These are phyloP conservation scores for Cryptotermes secundus DNA, from an alignment of 1,140 invertebrate species.

Conservation along the genomic window DNA sequence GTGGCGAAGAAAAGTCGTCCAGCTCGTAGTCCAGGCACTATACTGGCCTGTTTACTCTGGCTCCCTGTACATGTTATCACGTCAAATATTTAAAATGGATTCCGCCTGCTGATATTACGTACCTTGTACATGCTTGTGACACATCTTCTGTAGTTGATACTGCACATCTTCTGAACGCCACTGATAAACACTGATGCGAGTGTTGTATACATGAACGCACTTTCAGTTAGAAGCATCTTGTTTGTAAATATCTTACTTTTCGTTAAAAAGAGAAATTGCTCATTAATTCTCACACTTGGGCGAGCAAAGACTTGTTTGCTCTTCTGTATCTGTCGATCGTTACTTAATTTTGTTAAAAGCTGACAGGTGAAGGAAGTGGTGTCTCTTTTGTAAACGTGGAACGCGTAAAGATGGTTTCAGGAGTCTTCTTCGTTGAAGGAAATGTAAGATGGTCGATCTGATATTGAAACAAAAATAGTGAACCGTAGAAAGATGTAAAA, in stretches of 20 bases:
- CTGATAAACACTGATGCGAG: not conserved
- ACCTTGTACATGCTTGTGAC: too few species aligned
- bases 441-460: not conserved
- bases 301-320: slow-evolving; percentile 2
- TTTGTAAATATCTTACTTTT: slow-evolving; percentile 2
- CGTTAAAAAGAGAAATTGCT: not conserved
- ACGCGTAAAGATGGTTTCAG: not conserved
- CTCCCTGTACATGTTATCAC: too few species aligned
- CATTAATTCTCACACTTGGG: slow-evolving; percentile 12
- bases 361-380: not conserved
- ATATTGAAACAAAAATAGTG: not conserved
- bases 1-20: too few species aligned
- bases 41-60: too few species aligned
- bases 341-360: slow-evolving; percentile 15
- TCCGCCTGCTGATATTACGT: too few species aligned
- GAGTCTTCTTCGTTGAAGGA: not conserved
- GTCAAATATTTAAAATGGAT: too few species aligned
- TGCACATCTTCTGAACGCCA: not conserved
- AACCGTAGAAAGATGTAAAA: too few species aligned
- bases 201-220: not conserved
- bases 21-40: too few species aligned
- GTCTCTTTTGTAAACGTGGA: not conserved
- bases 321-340: not conserved
- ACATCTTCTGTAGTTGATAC: too few species aligned
- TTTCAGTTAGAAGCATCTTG: not conserved